Evolutionary conservation across 2,797 vertebrate genomes (phyloP), one percentile per base, ranked within the genome.

Genomic region (Psittacula derbiana): DNA sequence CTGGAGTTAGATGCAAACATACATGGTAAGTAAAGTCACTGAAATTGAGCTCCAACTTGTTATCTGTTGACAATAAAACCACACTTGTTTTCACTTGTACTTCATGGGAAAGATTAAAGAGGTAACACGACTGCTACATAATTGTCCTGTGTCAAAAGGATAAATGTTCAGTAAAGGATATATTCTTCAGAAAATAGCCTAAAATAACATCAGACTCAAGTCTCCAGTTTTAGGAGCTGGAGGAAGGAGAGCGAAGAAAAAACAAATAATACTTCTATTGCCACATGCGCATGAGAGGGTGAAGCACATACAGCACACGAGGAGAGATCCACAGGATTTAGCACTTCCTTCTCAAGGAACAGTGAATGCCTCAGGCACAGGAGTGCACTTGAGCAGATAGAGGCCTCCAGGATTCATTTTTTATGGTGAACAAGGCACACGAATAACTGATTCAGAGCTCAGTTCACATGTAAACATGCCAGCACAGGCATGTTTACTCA

Each of bases 211-310:
- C 31, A 43, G 27, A 28, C 30, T 17, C 21, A 80, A 27, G n/a
- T 18, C 11, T 40, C 36, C 43, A 33, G 4, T 64, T 80, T 75
- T 19, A 43, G 49, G 28, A 81, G 11, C 20, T 30, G 28, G 17
- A 57, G 10, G 7, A 80, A 57, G 14, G 8, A 55, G 28, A 8
- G 18, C 3, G 12, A 67, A 83, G n/a, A 10, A 72, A 67, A 88
- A 67, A 8, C n/a, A 88, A 28, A 12, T 41, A 81, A 41, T 40
- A 52, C 10, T 52, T 28, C n/a, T 41, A 31, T 28, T 41, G 20
- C 25, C 64, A 43, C 44, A 44, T 12, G 3, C 9, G 0, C 18
- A 33, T 0, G 0, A 24, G 38, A 65, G 18, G 19, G 4, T n/a
- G 16, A 65, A 76, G 38, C 38, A 65, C 16, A 50, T 8, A 27